Percentiles rank a stretch among this genome's conserved stretches.
Conservation (phyloP, 2,797 vertebrate genomes). For the Coregonus ussuriensis region DNA sequence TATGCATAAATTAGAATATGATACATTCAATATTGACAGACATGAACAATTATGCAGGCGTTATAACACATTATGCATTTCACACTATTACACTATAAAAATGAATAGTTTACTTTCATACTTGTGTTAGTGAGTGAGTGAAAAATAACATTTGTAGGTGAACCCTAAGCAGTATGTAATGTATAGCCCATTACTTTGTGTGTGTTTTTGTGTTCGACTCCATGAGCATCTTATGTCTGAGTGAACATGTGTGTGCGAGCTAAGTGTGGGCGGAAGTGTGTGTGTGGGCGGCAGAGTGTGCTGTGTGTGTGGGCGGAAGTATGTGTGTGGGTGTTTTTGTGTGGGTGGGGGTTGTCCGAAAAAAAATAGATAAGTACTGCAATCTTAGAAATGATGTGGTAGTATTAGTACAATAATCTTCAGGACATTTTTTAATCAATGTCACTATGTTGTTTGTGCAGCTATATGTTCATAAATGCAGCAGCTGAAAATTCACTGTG, state of each 20-base stretch:
- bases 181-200: conserved; percentile 24
- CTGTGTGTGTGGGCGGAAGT: conserved; percentile 32
- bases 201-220: conserved; percentile 66
- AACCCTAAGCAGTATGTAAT: neutral
- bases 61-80: neutral
- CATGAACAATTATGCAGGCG: neutral
- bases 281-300: conserved; percentile 59
- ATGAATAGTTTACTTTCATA: neutral
- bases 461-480: neutral
- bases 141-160: neutral
- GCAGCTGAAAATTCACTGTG: neutral
- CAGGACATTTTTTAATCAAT: neutral
- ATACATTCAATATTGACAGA: neutral
- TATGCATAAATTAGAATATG: neutral
- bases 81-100: neutral
- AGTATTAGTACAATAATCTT: neutral
- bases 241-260: conserved; percentile 73
- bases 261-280: conserved; percentile 63
- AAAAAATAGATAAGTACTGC: conserved; percentile 68
- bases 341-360: conserved; percentile 73
- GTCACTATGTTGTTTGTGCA: neutral
- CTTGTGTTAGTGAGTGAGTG: neutral
- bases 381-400: conserved; percentile 63
- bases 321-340: conserved; percentile 61
- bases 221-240: conserved; percentile 77